Base-by-base conservation (phyloP, 2,888 invertebrate species). In the Timema cristinae region DNA sequence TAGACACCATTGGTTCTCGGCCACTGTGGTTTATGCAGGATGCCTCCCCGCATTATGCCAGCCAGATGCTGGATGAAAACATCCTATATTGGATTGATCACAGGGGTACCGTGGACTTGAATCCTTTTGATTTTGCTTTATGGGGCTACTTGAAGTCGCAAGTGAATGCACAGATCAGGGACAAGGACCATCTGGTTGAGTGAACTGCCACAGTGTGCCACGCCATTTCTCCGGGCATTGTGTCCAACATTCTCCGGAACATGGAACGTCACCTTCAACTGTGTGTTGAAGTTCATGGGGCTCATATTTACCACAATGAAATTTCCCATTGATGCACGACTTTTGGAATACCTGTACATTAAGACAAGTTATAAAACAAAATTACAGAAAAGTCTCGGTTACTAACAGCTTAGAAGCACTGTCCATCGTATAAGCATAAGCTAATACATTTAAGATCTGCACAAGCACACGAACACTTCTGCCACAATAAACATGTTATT, bases 91-190 rank as follows among this genome's bases (percentile, higher is more conserved):
- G 59, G 15, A 59, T 59, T 59, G 6, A 6, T 32, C 1, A 6
- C n/a, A 59, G 59, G 59, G 59, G 15, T 2, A n/a, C 16, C 15
- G n/a, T n/a, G 7, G 63, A 63, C 48, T 63, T 11, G 48, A 63
- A 63, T 10, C 63, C 63, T 47, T 47, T 63, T 7, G 63, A 63
- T 32, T 63, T 63, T 63, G 63, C 16, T 15, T 32, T 63, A 63
- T 63, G 63, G 63, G 63, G 63, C 32, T 63, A 63, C 48, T 13
- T 63, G 32, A 63, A 63, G 48, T 63, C 63, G 6, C 32, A 63
- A 7, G 63, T 16, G 8, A 16, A 63, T 48, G 48, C 47, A 47
- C 47, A 47, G 32, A 16, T 63, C 63, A 63, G 6, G 1, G 63
- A 13, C 16, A 15, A 1, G 48, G 6, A 63, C 1, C 8, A 63